A percentile compares a stretch with the other conserved stretches of the same genome.
phyloP scores from a whole-genome alignment of 1,140 invertebrate species.

The Oryzaephilus surinamensis region DNA sequence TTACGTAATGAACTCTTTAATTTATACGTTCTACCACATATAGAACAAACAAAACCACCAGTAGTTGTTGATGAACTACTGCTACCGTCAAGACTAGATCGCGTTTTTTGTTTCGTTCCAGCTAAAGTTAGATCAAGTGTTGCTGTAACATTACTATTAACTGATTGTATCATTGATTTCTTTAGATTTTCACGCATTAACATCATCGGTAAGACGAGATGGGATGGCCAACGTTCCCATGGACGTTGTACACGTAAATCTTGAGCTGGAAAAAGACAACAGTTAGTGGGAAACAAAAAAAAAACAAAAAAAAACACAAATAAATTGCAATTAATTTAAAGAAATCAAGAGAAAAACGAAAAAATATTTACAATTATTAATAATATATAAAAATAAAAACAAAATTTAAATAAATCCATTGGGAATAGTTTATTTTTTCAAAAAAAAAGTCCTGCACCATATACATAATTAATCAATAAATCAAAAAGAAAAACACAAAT shows the following conservation, averaged over 20 bases:
- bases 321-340: not conserved
- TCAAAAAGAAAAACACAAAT: not conserved
- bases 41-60: constrained; percentile 60
- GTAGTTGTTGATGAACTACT: too few species aligned
- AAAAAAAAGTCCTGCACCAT: not conserved
- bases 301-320: not conserved
- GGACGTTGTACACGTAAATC: constrained; percentile 27
- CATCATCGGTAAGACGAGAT: constrained; percentile 35
- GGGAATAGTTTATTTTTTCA: not conserved
- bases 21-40: constrained; percentile 73
- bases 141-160: constrained; percentile 15
- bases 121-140: constrained; percentile 4
- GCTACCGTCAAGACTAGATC: constrained; percentile 8
- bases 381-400: not conserved
- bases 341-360: constrained; percentile 1
- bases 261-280: constrained; percentile 33
- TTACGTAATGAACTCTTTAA: constrained; percentile 73
- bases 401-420: not conserved
- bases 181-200: constrained; percentile 36
- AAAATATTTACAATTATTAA: constrained; percentile 11
- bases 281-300: constrained; percentile 10
- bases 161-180: constrained; percentile 31
- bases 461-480: not conserved
- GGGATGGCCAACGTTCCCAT: constrained; percentile 32
- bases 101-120: constrained; percentile 3